Base-by-base conservation (phyloP, 2,888 invertebrate genomes). In the Agriopis marginaria region DNA sequence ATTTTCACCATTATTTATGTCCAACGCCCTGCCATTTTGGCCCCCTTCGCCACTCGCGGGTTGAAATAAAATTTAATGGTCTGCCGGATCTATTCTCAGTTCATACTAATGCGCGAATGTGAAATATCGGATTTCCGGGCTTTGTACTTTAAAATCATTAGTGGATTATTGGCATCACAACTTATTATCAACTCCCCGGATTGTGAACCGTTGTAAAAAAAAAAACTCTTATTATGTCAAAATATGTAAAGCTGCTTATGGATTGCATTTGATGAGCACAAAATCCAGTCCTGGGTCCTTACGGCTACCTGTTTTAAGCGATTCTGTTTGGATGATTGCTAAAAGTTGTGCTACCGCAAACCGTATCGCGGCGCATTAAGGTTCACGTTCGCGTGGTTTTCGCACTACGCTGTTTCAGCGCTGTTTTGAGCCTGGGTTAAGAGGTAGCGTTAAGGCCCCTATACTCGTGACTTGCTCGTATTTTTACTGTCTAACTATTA, bases 61-160 rank as follows among this genome's bases (percentile, higher is more conserved):
- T 88, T 89, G 85, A 89, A 90, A 93, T 92, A 93, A 93, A 93
- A 93, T 93, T 92, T 93, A 91, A 93, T 93, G 90, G 89, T 89
- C 87, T 80, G 82, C 79, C 88, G 87, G 87, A 81, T 83, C 83
- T 83, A 80, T 89, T 91, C 82, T 81, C 78, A 82, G 80, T 44
- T 63, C 40, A 49, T 84, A 83, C 81, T 80, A 83, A 85, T 82
- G 81, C 82, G 79, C 80, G 73, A 70, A 87, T 89, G 84, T 88
- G 84, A 86, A 89, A 91, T 92, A 92, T 93, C 89, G 85, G 86
- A 92, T 92, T 92, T 93, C 93, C 91, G 89, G 87, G 75, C 78
- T 82, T 86, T 86, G 80, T 86, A 71, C 72, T 71, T 74, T 73
- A 76, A 71, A 72, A 74, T 76, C 77, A 81, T 85, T 80, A 81